Base-by-base conservation (phyloP, 2,797 vertebrate species). In the Echiichthys vipera region DNA sequence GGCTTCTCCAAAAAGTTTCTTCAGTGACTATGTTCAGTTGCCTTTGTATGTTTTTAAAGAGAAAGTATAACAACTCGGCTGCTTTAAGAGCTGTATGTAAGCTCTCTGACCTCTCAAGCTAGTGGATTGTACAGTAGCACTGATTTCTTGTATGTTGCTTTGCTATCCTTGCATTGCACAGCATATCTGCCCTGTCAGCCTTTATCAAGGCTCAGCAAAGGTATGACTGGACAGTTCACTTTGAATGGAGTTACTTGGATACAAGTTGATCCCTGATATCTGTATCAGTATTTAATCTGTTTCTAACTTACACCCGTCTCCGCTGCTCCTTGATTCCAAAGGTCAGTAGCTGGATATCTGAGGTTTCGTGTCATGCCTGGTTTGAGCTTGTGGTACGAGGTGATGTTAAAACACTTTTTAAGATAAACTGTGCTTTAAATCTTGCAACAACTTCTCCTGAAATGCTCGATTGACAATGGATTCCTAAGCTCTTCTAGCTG, bases 351-450 rank as follows among this genome's bases (percentile, higher is more conserved):
- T 63, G 8, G 30, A 74, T 47, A 40, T 56, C 30, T 58, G 45
- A 59, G 5, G 49, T 59, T 70, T 71, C 18, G 20, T n/a, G 27
- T 61, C 18, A 32, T 49, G 46, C 78, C 34, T 71, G 43, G 49
- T 70, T 81, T 80, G 17, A 74, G 30, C 39, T 61, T 78, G 71
- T 80, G 87, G 89, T 91, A 90, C 88, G 65, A 74, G n/a, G 34
- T 54, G 0, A 54, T 72, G 49, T 47, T 47, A 17, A 30, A 12
- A 29, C 10, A 0, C 24, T 22, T 34, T 18, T 29, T 8, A 13
- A 53, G 5, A 45, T 56, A 17, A 59, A 34, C n/a, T 54, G 10
- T 58, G 65, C 75, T 68, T 86, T 50, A 53, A 75, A 54, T 30
- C 36, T 55, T 43, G 17, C 40, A 76, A 53, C 61, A 34, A 65